These are phyloP conservation scores for Piprites chloris DNA, from an alignment of 2,113 vertebrate species.

Conservation along the genomic window DNA sequence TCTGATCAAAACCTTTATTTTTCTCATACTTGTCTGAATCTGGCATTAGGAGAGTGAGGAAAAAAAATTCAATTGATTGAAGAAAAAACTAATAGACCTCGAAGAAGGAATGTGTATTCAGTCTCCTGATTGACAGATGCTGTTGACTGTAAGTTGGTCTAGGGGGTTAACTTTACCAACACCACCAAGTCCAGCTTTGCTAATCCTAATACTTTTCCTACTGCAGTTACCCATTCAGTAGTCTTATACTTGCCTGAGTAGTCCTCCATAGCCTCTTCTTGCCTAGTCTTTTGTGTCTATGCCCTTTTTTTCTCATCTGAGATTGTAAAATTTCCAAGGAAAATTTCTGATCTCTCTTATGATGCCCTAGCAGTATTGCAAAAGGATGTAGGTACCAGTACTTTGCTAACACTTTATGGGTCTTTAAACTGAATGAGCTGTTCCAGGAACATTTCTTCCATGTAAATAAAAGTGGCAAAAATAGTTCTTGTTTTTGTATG, in stretches of 20 bases:
- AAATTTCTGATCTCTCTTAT: background rate
- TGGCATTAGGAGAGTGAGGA: background rate
- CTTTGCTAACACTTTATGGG: background rate
- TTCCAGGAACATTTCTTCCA: background rate
- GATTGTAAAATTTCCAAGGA: background rate
- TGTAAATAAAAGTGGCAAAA: background rate
- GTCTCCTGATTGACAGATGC: background rate
- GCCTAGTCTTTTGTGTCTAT: background rate
- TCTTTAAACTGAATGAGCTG: background rate
- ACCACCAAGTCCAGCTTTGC: background rate
- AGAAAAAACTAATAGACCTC: background rate
- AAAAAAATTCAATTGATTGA: background rate
- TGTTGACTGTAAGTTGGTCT: background rate
- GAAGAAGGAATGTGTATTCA: background rate
- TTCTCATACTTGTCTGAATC: background rate
- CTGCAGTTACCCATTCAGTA: background rate
- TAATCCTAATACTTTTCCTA: background rate
- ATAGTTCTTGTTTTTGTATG: background rate
- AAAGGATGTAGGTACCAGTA: background rate
- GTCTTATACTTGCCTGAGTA: background rate
- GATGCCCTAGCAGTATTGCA: background rate
- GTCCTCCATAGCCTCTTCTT: background rate
- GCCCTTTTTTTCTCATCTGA: background rate
- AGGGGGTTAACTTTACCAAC: background rate
- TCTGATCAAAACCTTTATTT: background rate